These are phyloP conservation scores for Psittacula echo DNA, from an alignment of 2,797 vertebrate genomes.

Conservation along the genomic window DNA sequence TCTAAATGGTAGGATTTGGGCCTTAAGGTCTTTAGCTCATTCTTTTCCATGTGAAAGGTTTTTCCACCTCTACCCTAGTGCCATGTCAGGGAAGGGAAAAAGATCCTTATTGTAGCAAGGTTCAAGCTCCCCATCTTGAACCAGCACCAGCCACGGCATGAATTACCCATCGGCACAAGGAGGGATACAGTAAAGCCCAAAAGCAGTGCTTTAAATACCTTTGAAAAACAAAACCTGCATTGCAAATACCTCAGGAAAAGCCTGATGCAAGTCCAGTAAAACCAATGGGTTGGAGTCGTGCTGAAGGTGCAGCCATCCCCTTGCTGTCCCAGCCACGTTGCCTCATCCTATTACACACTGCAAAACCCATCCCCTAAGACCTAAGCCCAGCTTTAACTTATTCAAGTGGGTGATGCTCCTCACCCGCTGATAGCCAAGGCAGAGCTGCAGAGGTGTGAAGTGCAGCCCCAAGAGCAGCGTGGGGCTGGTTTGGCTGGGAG, in stretches of 20 bases:
- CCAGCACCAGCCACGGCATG: fast-evolving
- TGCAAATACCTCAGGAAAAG: background rate
- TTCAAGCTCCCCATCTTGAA: fast-evolving
- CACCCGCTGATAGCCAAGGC: background rate
- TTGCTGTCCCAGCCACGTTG: fast-evolving
- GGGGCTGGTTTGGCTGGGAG: background rate
- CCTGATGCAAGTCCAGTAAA: background rate
- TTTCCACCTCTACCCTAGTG: background rate
- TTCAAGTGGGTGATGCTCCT: background rate
- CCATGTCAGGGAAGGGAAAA: background rate
- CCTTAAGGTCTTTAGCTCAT: background rate
- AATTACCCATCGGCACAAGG: fast-evolving
- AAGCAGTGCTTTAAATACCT: background rate
- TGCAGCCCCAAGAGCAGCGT: fast-evolving
- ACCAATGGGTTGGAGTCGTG: fast-evolving
- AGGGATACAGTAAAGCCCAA: background rate
- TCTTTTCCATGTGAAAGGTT: background rate
- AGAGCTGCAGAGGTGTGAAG: background rate
- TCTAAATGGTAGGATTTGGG: background rate
- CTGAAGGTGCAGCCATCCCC: background rate
- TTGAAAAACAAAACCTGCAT: background rate
- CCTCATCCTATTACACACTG: fast-evolving
- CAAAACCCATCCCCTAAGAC: background rate
- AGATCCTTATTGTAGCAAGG: background rate
- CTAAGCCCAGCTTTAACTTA: background rate